Evolutionary conservation across 2,113 vertebrate species (phyloP).

Genomic region (Poeciliopsis turrubarensis): DNA sequence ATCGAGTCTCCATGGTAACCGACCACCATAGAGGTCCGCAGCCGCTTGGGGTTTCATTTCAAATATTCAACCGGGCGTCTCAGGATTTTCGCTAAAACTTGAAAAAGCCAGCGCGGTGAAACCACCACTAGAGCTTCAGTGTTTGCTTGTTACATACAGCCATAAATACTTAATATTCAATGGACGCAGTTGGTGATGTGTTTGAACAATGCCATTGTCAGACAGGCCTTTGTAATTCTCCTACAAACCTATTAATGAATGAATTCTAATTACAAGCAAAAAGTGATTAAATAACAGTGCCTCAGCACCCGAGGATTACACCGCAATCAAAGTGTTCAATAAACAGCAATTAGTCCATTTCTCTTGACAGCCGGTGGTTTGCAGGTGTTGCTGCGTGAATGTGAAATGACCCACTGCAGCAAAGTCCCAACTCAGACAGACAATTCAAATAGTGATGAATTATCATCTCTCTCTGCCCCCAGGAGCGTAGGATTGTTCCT

Average conservation of each 20-base stretch:
- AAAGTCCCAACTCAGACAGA: constrained; percentile 20
- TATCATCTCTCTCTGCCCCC: background rate
- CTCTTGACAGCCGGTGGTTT: constrained; percentile 43
- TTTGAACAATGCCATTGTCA: constrained; percentile 31
- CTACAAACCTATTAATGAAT: constrained; percentile 45
- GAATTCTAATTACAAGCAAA: constrained; percentile 52
- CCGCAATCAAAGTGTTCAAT: constrained; percentile 49
- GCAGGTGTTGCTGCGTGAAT: constrained; percentile 53
- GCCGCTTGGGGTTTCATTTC: background rate
- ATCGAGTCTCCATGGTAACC: background rate
- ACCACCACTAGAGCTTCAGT: background rate
- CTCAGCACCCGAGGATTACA: constrained; percentile 51
- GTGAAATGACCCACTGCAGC: constrained; percentile 26
- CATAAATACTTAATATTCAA: constrained; percentile 2
- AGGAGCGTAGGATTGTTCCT: constrained; percentile 26
- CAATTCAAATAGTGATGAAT: constrained; percentile 25
- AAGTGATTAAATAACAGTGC: constrained; percentile 41
- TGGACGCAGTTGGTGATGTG: background rate
- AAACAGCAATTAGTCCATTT: constrained; percentile 61
- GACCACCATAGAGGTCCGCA: background rate
- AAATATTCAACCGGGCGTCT: background rate
- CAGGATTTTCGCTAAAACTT: background rate
- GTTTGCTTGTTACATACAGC: background rate
- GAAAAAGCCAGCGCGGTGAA: background rate
- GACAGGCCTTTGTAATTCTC: constrained; percentile 40